Base-by-base conservation (phyloP, 2,797 vertebrate genomes). In the Phalloptychus januarius region DNA sequence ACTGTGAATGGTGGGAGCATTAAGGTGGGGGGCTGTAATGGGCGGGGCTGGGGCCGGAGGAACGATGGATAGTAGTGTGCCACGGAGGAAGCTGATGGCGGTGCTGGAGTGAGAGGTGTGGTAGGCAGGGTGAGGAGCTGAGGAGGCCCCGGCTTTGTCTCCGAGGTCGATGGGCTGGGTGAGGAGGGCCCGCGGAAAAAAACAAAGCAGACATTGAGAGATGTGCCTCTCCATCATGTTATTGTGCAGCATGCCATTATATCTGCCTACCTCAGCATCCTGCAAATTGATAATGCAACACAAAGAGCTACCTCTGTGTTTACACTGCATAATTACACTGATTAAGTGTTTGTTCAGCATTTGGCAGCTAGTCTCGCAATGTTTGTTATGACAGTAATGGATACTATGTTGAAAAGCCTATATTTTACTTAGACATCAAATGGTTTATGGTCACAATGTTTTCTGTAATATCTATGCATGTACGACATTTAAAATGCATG, bases 61-160 rank as follows among this genome's bases (percentile, higher is more conserved):
- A 82, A 46, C 79, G 72, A 36, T 13, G 42, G 56, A 44, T 50
- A 6, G 23, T 65, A 76, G 85, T 74, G 78, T 33, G 36, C 18
- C 45, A 46, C 33, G 74, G 38, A 76, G 61, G 77, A 80, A 82
- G 74, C 5, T 84, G 31, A 50, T 79, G 77, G 77, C 82, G 79
- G 76, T 1, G 71, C 69, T 80, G 48, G 28, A 76, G 75, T 54
- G 46, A 72, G 76, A 52, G 69, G 69, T 52, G 76, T 71, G 69
- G 69, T 5, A 31, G 67, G 25, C 67, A 46, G 69, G 50, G n/a
- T 4, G 67, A 71, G 50, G 76, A 58, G 52, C 31, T 12, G 75
- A 70, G 91, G 91, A 94, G 88, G 88, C 84, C 89, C 80, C 54
- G 80, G 77, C 92, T 95, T 95, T 96, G 93, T 95, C 93, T 90